Base-by-base conservation (phyloP, 2,888 invertebrate genomes). In the Epinotia ramella region DNA sequence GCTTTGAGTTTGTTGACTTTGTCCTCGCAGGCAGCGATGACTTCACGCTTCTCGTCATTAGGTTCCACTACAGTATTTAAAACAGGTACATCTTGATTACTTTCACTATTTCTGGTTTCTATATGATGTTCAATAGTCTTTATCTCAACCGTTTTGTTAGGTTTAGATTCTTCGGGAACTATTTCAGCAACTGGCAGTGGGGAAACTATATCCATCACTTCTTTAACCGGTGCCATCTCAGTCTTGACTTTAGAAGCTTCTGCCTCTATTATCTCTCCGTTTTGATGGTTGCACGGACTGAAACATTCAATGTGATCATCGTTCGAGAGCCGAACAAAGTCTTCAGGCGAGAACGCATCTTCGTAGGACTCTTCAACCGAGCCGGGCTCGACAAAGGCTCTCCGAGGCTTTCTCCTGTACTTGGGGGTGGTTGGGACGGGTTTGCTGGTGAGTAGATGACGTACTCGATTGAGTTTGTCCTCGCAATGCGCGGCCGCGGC, bases 321-420 rank as follows among this genome's bases (percentile, higher is more conserved):
- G 68, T 86, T 86, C 0, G 89, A 80, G 18, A 89, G 79, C n/a
- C 78, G 83, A 57, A 86, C 83, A 78, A 90, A 88, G 81, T 91
- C 89, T 79, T 93, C 92, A 0, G 88, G 85, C 0, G 86, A 80
- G 65, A 92, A 89, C 6, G 92, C 92, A 86, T 93, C 93, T 84
- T 91, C 91, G 78, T 89, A 92, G 57, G 81, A 81, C 20, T 93
- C 92, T 78, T 89, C 89, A 0, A 89, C 84, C 0, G 88, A 88
- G 44, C 83, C 80, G 0, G 89, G 80, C 66, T 93, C 90, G n/a
- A 90, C 85, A 78, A 90, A 90, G 5, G 84, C 83, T 76, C 84
- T 89, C 73, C 84, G 87, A 0, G 88, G 88, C 18, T 88, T 80
- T 73, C 84, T 79, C 6, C 86, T 79, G 20, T 77, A 76, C 75